Base-by-base conservation (phyloP, 2,888 invertebrate species). In the Oeneis ivallda region DNA sequence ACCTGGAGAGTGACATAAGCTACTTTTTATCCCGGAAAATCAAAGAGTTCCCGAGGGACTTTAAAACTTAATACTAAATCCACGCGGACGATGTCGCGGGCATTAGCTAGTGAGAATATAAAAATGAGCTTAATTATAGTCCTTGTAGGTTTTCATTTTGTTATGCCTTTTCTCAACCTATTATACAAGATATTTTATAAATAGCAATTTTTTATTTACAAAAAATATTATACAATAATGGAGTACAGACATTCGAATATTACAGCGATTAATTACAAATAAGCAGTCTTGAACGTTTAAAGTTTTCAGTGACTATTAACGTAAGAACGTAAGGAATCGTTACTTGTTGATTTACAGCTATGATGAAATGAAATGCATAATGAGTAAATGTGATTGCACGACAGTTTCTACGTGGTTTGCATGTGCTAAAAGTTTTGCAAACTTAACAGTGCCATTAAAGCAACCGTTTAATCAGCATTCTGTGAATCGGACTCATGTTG, bases 341-440 rank as follows among this genome's bases (percentile, higher is more conserved):
- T 19, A 19, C 39, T 19, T 8, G 41, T 56, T 41, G 13, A 41
- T 56, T 56, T 39, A 56, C 17, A 19, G 11, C n/a, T 34, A 52
- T 34, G 37, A 37, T 41, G 17, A 8, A 5, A 54, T 39, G 59
- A 34, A 37, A 59, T 43, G 32, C 13, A 11, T 17, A 58, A 58
- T 58, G 39, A 58, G 39, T 43, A 26, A 62, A 56, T n/a, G 37
- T 19, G 37, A 34, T 57, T 56, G 32, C 26, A 37, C 17, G 15
- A 39, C n/a, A 26, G 45, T 45, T n/a, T 43, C n/a, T 19, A 32
- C 45, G 41, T 32, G 58, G 32, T 32, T 58, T 9, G 41, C 45
- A 58, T 58, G 26, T 43, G 32, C 32, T 32, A 43, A 58, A 58
- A 26, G 58, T 45, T 58, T 58, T 56, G 56, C 56, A 47, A 45